Conservation (phyloP, 2,888 invertebrate genomes). For the Cordilura impudica region DNA sequence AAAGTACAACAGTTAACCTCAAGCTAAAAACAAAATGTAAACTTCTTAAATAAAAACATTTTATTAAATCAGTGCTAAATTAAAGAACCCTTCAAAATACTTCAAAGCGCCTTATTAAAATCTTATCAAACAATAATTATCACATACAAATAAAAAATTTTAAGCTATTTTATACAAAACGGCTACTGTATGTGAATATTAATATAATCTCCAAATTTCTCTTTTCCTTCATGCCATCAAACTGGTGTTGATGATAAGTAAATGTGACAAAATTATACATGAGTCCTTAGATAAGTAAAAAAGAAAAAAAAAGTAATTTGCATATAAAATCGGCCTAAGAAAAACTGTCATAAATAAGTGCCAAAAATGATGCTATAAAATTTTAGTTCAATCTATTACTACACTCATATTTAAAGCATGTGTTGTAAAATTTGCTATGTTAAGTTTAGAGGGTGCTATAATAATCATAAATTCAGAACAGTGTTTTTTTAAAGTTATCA, state of each 20-base stretch:
- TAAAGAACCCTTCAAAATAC: neutral
- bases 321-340: constrained; percentile 55
- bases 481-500: constrained; percentile 19
- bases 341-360: constrained; percentile 52
- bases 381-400: constrained; percentile 37
- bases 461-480: constrained; percentile 58
- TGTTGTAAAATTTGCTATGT: constrained; percentile 3
- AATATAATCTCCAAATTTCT: neutral
- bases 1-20: neutral
- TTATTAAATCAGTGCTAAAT: neutral
- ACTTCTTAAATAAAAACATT: neutral
- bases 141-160: neutral
- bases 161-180: neutral
- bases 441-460: constrained; percentile 18
- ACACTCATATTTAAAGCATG: neutral
- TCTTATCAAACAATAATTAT: constrained; percentile 1
- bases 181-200: constrained; percentile 33
- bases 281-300: constrained; percentile 49
- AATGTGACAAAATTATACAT: constrained; percentile 61
- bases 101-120: neutral
- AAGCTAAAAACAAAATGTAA: neutral
- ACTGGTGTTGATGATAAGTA: constrained; percentile 51
- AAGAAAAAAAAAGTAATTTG: constrained; percentile 49
- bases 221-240: neutral
- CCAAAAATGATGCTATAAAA: constrained; percentile 60